Conservation (phyloP, 2,113 vertebrate species). For the Ceyx melanurus region DNA sequence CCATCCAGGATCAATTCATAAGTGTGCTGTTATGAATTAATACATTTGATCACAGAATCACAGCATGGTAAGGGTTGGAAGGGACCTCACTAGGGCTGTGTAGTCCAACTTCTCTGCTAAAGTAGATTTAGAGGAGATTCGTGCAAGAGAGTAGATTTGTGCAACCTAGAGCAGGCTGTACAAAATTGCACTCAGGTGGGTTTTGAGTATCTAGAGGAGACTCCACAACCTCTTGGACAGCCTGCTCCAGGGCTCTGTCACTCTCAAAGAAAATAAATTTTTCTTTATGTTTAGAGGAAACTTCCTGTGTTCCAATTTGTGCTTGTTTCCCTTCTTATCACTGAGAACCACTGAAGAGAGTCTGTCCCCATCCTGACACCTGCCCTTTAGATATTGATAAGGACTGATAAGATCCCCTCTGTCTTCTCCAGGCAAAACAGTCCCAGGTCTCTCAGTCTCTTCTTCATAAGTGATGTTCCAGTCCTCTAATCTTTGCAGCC, state of each 20-base stretch:
- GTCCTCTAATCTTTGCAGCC: background rate
- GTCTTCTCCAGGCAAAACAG: background rate
- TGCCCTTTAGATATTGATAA: background rate
- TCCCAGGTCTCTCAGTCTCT: background rate
- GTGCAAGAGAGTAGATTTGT: too few relatives aligned
- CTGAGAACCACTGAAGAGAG: background rate
- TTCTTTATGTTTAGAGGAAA: background rate
- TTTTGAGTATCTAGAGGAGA: background rate
- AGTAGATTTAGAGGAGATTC: background rate
- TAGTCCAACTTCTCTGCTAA: background rate
- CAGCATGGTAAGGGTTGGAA: background rate
- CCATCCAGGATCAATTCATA: background rate
- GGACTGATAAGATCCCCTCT: background rate
- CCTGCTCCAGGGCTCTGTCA: background rate
- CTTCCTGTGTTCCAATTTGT: background rate
- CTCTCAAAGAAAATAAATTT: background rate
- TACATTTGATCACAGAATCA: background rate
- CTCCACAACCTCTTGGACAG: background rate
- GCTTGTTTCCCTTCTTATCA: background rate
- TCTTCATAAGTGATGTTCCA: background rate
- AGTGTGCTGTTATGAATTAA: accelerated
- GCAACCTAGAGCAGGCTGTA: background rate
- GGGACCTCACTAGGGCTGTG: background rate
- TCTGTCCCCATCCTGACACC: background rate
- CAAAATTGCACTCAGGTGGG: background rate